Conservation (phyloP, 2,797 vertebrate species). For the Pterois miles region DNA sequence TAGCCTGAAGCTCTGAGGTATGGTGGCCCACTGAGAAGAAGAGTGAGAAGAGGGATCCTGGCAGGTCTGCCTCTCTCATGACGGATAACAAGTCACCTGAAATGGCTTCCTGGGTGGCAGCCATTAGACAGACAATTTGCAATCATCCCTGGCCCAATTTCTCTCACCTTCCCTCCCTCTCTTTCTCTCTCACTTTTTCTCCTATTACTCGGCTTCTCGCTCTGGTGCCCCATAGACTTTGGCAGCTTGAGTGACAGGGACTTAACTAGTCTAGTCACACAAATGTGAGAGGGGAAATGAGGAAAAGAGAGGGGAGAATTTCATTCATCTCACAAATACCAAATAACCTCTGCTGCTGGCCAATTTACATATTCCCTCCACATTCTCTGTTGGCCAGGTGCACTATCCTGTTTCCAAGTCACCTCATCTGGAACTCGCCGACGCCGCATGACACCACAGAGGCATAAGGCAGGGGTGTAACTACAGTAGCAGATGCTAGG, state of each 20-base stretch:
- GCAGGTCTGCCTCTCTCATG: constrained; percentile 78
- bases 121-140: constrained; percentile 76
- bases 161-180: constrained; percentile 63
- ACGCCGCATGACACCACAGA: constrained; percentile 23
- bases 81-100: constrained; percentile 82
- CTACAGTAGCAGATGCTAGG: constrained; percentile 42
- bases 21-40: constrained; percentile 74
- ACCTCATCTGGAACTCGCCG: constrained; percentile 49
- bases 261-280: constrained; percentile 81
- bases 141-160: constrained; percentile 83
- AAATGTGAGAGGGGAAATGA: constrained; percentile 77
- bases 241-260: constrained; percentile 81
- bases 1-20: constrained; percentile 82
- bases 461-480: constrained; percentile 44
- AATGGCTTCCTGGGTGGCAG: constrained; percentile 79
- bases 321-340: constrained; percentile 80
- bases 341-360: constrained; percentile 72
- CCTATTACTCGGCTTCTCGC: constrained; percentile 77
- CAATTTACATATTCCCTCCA: constrained; percentile 71
- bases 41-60: constrained; percentile 78
- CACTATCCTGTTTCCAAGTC: constrained; percentile 56
- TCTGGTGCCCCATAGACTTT: constrained; percentile 77
- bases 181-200: constrained; percentile 74
- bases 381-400: constrained; percentile 62
- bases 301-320: constrained; percentile 68